Evolutionary conservation across 2,888 invertebrate species (phyloP).

Genomic region (Cosmorhoe ocellata): DNA sequence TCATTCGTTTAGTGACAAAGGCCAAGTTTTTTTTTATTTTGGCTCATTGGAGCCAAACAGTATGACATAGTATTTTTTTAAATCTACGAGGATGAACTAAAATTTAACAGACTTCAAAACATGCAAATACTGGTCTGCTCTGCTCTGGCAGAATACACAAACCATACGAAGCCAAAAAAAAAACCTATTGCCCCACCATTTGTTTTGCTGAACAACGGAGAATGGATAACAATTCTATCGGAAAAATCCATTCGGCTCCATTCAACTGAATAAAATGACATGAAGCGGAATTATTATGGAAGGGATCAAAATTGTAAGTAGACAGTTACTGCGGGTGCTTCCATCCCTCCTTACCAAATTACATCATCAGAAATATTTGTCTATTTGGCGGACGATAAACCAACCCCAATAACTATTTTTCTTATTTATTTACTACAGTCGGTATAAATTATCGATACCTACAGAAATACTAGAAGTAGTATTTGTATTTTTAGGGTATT

Average conservation of each 20-base stretch:
- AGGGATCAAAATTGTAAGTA: conserved; percentile 47
- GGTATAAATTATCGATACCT: too few relatives aligned
- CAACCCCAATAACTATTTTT: conserved; percentile 4
- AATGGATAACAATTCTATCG: conserved; percentile 70
- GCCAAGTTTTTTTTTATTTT: too few relatives aligned
- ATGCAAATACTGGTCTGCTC: too few relatives aligned
- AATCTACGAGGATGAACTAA: too few relatives aligned
- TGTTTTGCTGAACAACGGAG: conserved; percentile 21
- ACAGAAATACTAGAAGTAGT: too few relatives aligned
- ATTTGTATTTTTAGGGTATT: too few relatives aligned
- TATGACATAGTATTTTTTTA: too few relatives aligned
- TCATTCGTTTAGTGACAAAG: conserved; percentile 51
- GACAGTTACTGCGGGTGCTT: conserved; percentile 46
- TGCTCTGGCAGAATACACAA: conserved; percentile 24
- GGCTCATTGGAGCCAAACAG: too few relatives aligned
- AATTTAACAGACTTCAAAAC: too few relatives aligned
- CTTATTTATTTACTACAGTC: not conserved
- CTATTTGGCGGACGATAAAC: conserved; percentile 9
- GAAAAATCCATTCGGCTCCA: conserved; percentile 71
- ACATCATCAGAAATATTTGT: conserved; percentile 16
- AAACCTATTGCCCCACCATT: conserved; percentile 13
- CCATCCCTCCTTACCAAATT: conserved; percentile 31
- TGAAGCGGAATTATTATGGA: conserved; percentile 70
- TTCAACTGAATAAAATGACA: conserved; percentile 73
- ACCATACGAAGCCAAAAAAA: conserved; percentile 10